These are phyloP conservation scores for Trichonephila clavata DNA, from an alignment of 1,140 invertebrate genomes.

Conservation along the genomic window DNA sequence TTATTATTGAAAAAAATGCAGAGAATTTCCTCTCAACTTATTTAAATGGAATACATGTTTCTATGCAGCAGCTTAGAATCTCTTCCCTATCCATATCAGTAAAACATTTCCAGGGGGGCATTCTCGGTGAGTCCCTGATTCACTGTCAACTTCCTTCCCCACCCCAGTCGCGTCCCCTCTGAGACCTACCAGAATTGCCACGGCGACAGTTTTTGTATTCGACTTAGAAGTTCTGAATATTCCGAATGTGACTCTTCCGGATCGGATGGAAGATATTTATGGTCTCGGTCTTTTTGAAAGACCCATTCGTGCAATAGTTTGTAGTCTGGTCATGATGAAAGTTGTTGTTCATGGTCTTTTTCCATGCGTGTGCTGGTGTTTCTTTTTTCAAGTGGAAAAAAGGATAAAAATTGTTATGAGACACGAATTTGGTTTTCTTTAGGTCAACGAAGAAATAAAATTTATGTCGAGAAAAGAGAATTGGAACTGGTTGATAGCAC, in stretches of 20 bases:
- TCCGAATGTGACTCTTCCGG: not conserved
- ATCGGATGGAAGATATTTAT: not conserved
- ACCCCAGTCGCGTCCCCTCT: not conserved
- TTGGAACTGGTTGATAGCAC: not conserved
- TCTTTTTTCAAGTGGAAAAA: not conserved
- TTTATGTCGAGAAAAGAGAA: not conserved
- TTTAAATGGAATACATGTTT: not conserved
- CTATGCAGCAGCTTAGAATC: not conserved
- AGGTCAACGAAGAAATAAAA: not conserved
- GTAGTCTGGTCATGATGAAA: not conserved
- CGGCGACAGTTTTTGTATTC: not conserved
- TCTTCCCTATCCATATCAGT: not conserved
- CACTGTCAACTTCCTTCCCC: not conserved
- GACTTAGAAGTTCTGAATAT: not conserved
- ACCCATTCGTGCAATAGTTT: not conserved
- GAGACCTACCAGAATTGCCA: not conserved
- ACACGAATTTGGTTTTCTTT: not conserved
- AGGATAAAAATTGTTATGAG: conserved; percentile 35
- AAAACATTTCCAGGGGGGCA: not conserved
- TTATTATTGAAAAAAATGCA: not conserved
- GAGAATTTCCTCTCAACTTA: not conserved
- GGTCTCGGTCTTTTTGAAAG: not conserved
- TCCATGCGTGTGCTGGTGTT: not conserved
- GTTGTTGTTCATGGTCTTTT: not conserved
- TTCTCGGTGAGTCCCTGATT: not conserved